Percentiles rank a stretch among this genome's conserved stretches.
These are phyloP conservation scores for Aselliscus stoliczkanus DNA, from an alignment of 2,797 vertebrate genomes.

Conservation along the genomic window DNA sequence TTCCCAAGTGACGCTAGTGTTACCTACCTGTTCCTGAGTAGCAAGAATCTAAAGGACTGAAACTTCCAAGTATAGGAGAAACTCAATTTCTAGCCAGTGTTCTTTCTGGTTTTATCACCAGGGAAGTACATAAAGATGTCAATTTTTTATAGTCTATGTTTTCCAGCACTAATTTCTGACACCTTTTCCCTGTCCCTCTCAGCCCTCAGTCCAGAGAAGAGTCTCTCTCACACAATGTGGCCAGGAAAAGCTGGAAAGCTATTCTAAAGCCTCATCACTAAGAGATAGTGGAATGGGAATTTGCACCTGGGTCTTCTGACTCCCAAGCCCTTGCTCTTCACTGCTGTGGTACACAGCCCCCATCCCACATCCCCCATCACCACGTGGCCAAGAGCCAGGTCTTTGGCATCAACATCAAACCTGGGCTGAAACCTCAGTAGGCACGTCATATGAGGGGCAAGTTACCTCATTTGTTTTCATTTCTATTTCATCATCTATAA, in stretches of 20 bases:
- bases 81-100: not conserved
- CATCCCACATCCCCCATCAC: accelerated
- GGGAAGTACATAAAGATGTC: not conserved
- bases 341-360: accelerated
- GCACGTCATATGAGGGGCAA: not conserved
- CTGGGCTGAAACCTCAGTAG: not conserved
- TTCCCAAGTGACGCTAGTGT: not conserved
- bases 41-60: not conserved
- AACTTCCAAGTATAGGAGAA: not conserved
- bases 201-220: not conserved
- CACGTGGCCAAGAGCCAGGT: not conserved
- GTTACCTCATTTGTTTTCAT: not conserved
- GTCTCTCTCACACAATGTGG: not conserved
- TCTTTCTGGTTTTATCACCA: not conserved
- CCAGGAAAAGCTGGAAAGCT: not conserved
- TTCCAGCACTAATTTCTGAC: not conserved
- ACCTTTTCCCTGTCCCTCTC: not conserved
- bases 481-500: not conserved
- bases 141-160: not conserved
- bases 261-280: not conserved
- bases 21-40: not conserved
- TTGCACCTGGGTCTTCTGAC: too few relatives aligned
- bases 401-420: not conserved
- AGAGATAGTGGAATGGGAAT: not conserved
- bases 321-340: not conserved